Conservation (phyloP, 2,113 vertebrate genomes). For the Eclectus roratus region DNA sequence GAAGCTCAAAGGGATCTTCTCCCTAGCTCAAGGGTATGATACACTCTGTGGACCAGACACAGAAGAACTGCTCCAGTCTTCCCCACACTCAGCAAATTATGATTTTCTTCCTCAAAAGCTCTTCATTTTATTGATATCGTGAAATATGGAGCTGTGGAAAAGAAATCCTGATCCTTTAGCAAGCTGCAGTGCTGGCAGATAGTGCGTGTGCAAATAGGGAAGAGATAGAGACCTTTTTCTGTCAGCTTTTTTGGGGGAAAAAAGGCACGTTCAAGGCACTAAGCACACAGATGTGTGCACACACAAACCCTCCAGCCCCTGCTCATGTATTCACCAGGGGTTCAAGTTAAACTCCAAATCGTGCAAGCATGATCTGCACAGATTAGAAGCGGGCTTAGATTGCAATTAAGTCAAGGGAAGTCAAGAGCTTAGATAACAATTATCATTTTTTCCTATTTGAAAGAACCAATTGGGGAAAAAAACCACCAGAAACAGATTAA, state of each 20-base stretch:
- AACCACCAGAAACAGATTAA: background rate
- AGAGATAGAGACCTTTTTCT: background rate
- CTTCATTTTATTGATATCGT: background rate
- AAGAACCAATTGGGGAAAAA: background rate
- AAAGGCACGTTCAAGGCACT: background rate
- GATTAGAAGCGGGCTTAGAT: conserved; percentile 69
- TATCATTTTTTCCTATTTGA: conserved; percentile 39
- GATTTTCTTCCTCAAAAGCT: background rate
- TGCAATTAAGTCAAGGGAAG: conserved; percentile 66
- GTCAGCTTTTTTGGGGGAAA: background rate
- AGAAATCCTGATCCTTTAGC: background rate
- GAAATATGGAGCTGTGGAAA: background rate
- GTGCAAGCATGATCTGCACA: conserved; percentile 37
- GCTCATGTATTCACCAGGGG: background rate
- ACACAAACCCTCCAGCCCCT: background rate
- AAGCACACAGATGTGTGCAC: background rate
- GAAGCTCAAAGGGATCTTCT: conserved; percentile 4
- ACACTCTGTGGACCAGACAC: background rate
- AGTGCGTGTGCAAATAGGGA: background rate
- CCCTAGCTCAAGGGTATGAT: background rate
- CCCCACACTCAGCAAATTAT: background rate
- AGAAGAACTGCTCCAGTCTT: background rate
- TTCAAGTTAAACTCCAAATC: conserved; percentile 63
- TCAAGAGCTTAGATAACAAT: conserved; percentile 67
- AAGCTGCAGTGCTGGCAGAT: background rate